phyloP scores from a whole-genome alignment of 2,797 vertebrate genomes.

The Mormyrus proboscirostris region DNA sequence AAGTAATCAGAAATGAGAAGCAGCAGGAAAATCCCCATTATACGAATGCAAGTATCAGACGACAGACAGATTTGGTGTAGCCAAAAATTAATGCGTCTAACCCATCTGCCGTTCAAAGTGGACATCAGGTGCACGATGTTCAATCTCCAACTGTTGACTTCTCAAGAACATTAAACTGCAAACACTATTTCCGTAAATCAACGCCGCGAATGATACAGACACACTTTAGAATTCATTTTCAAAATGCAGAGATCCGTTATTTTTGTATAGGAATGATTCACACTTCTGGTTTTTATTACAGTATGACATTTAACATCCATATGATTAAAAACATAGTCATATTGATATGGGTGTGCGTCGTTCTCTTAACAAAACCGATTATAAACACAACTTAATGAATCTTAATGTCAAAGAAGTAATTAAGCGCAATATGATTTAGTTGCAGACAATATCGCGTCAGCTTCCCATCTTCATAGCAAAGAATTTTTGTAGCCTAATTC shows the following conservation, averaged over 20 bases:
- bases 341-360: background rate
- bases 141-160: conserved; percentile 13
- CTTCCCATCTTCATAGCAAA: background rate
- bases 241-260: background rate
- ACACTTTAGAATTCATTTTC: background rate
- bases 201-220: background rate
- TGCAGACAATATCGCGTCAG: background rate
- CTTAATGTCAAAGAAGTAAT: background rate
- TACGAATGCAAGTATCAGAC: background rate
- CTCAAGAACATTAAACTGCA: background rate
- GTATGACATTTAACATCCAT: background rate
- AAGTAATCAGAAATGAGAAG: background rate
- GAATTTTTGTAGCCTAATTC: background rate
- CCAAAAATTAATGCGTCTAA: background rate
- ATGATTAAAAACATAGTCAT: background rate
- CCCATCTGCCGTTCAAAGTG: background rate
- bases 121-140: background rate
- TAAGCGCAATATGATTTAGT: background rate
- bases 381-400: background rate
- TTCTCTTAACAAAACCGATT: background rate
- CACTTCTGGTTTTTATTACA: background rate
- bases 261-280: background rate
- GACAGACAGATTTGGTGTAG: background rate
- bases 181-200: background rate
- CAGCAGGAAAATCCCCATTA: background rate